Conservation (phyloP, 2,797 vertebrate genomes). For the Ptychobarbus kaznakovi region DNA sequence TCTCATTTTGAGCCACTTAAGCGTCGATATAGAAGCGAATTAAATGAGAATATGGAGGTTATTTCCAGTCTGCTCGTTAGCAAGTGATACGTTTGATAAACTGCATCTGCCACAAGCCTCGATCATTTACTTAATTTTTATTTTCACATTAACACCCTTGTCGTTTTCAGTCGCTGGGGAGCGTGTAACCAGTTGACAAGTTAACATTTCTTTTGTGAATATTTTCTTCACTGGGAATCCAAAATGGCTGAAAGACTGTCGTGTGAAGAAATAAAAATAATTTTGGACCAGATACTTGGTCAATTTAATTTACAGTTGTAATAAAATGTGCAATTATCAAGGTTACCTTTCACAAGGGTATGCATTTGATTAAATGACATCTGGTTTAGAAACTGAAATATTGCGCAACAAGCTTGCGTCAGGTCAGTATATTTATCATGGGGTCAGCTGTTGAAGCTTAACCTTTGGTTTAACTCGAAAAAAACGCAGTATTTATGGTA, state of each 20-base stretch:
- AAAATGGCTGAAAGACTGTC: conserved; percentile 50
- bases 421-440: background rate
- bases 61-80: conserved; percentile 22
- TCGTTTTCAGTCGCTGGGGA: background rate
- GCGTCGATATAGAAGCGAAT: background rate
- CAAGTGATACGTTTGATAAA: background rate
- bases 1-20: background rate
- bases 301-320: background rate
- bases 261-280: conserved; percentile 8
- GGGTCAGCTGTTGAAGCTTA: background rate
- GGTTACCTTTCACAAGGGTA: background rate
- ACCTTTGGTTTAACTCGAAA: background rate
- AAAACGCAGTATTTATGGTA: background rate
- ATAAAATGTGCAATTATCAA: background rate
- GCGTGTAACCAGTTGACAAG: background rate
- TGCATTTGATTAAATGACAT: background rate
- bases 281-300: background rate
- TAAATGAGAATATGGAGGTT: background rate
- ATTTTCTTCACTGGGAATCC: conserved; percentile 35
- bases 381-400: background rate
- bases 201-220: conserved; percentile 16
- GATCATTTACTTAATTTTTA: background rate
- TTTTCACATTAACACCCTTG: background rate
- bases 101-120: background rate
- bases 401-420: conserved; percentile 35